Evolutionary conservation across 64 coral and sea anemone species (phyloP), one percentile per base, ranked within the genome.

Genomic region (Stichodactyla helianthus): DNA sequence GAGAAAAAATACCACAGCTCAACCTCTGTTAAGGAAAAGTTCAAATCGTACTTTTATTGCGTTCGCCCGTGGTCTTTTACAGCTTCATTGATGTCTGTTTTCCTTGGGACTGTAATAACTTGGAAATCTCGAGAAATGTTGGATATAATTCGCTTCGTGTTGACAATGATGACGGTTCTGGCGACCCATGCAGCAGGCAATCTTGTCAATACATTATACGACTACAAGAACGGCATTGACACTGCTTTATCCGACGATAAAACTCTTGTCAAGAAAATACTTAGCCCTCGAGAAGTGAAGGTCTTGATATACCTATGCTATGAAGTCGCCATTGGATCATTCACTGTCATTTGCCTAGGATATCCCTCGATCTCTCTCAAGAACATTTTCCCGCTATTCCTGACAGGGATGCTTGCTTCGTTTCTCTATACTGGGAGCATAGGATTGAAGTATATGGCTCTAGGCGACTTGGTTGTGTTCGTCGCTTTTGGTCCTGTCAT

Each of bases 341-440:
- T 91, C 50, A 11, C 88, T 1, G 89, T 76, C 11, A 50, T 97
- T 23, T 93, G 62, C 82, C 89, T 83, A 7, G 78, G 78, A 11
- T 81, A 52, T 20, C 78, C 78, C 10, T 93, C 4, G 82, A 67
- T 19, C 19, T 93, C 28, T 90, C 63, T 78, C 88, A 57, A 16
- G 1, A 54, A 74, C 16, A 20, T 81, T 17, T 54, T 88, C 28
- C 55, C 82, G 0, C n/a, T 93, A 20, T 97, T 97, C 59, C 27
- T 88, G 8, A 78, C 85, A 5, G 95, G 95, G 77, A 65, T 93
- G 16, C 27, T 85, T 1, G 85, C 88, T 52, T 97, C 95, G 0
- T 93, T 93, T 88, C 7, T 97, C 22, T 97, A 97, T 70, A 97
- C 95, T 64, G 95, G 95, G 55, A 91, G 86, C 67, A 23, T 93